phyloP scores from a whole-genome alignment of 2,888 invertebrate species.

The Campopleginae sp. region DNA sequence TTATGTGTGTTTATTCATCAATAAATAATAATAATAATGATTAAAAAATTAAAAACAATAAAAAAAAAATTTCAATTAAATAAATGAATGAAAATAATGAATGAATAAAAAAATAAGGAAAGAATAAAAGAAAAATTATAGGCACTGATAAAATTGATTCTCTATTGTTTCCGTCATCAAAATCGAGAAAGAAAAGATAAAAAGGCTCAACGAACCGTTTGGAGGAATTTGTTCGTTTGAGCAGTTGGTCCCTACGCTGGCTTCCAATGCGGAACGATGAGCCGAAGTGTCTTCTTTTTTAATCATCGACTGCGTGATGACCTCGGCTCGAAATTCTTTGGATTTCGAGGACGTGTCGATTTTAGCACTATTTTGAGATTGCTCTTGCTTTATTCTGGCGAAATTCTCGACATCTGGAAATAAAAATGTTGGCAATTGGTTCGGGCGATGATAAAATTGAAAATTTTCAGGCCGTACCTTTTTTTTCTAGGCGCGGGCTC shows the following conservation, averaged over 20 bases:
- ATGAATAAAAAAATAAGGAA: too few species aligned
- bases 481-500: constrained; percentile 27
- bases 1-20: too few species aligned
- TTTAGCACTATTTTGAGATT: constrained; percentile 21
- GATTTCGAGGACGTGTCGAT: constrained; percentile 33
- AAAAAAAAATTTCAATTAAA: too few species aligned
- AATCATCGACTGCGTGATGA: constrained; percentile 31
- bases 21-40: too few species aligned
- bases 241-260: constrained; percentile 49
- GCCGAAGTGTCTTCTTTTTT: constrained; percentile 63
- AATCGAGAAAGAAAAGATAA: background rate
- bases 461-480: background rate
- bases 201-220: constrained; percentile 37
- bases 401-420: constrained; percentile 47
- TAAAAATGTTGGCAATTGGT: background rate
- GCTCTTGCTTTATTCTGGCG: constrained; percentile 21
- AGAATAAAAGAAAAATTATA: too few species aligned
- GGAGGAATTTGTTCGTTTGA: constrained; percentile 35
- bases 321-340: constrained; percentile 45
- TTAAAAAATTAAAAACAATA: too few species aligned
- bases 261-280: constrained; percentile 64
- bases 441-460: background rate
- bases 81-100: too few species aligned
- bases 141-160: background rate
- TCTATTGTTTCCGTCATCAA: background rate